Evolutionary conservation across 2,797 vertebrate genomes (phyloP).

Genomic region (Hypotaenidia philippensis): DNA sequence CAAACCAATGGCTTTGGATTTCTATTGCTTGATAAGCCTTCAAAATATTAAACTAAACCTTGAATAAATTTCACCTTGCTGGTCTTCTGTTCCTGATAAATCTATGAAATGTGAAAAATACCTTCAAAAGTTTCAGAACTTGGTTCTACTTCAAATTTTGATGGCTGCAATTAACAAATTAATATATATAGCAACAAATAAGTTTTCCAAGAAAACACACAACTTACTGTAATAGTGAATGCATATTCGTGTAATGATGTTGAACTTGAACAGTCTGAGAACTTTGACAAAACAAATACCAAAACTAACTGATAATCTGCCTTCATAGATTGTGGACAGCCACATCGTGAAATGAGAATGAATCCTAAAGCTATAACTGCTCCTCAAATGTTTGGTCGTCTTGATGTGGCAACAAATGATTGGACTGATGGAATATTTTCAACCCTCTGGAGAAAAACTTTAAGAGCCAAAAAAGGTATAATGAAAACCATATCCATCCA

Average conservation of each 20-base stretch:
- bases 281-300: too few species aligned
- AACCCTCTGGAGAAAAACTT: conserved; percentile 95
- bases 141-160: not conserved
- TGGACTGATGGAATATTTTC: conserved; percentile 99
- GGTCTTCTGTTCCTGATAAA: not conserved
- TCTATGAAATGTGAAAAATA: not conserved
- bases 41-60: not conserved
- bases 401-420: conserved; percentile 96
- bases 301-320: not conserved
- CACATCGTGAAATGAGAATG: conserved; percentile 98
- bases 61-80: not conserved
- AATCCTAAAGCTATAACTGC: conserved; percentile 98
- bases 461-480: conserved; percentile 92
- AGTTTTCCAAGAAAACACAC: not conserved
- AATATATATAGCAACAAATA: not conserved
- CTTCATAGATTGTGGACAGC: conserved; percentile 88
- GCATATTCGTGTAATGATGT: not conserved
- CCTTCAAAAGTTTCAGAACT: not conserved
- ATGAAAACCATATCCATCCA: not conserved
- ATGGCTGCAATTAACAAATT: not conserved
- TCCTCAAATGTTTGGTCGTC: conserved; percentile 95
- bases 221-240: not conserved
- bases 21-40: not conserved
- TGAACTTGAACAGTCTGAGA: not conserved
- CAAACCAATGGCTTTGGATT: not conserved